Conservation (phyloP, 2,113 vertebrate species). For the Gobiocypris rarus region DNA sequence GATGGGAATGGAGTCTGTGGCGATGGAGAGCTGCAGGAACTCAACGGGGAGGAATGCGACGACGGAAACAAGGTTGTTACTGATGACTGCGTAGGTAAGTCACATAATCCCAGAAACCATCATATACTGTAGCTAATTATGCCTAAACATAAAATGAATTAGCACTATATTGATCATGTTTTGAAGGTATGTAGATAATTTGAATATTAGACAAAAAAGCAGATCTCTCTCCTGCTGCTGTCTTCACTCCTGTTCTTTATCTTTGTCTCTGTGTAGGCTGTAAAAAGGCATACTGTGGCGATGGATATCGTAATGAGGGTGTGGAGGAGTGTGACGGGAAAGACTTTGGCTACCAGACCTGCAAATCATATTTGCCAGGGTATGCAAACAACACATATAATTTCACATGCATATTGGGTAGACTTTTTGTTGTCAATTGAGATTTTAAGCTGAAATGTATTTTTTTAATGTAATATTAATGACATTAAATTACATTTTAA, state of each 20-base stretch:
- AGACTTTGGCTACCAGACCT: constrained; percentile 95
- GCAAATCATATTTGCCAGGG: constrained; percentile 83
- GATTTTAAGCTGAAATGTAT: neutral
- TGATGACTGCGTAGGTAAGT: constrained; percentile 92
- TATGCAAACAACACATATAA: neutral
- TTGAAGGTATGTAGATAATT: neutral
- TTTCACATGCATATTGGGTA: neutral
- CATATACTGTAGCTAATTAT: neutral
- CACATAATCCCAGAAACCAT: neutral
- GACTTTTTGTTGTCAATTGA: neutral
- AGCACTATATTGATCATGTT: neutral
- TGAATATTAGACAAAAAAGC: neutral
- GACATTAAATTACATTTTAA: neutral
- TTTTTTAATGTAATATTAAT: neutral
- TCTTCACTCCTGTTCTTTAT: neutral
- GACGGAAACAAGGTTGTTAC: constrained; percentile 85
- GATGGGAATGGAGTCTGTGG: constrained; percentile 81
- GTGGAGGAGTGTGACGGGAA: constrained; percentile 93
- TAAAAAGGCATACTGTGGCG: constrained; percentile 91
- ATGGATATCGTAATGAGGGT: constrained; percentile 87
- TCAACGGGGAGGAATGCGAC: constrained; percentile 89
- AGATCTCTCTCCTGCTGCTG: too few species aligned
- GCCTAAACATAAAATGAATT: neutral
- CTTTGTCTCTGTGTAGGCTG: constrained; percentile 78
- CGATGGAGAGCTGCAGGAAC: constrained; percentile 85